phyloP scores from a whole-genome alignment of 2,888 invertebrate genomes.

The Nephrocerus scutellatus region DNA sequence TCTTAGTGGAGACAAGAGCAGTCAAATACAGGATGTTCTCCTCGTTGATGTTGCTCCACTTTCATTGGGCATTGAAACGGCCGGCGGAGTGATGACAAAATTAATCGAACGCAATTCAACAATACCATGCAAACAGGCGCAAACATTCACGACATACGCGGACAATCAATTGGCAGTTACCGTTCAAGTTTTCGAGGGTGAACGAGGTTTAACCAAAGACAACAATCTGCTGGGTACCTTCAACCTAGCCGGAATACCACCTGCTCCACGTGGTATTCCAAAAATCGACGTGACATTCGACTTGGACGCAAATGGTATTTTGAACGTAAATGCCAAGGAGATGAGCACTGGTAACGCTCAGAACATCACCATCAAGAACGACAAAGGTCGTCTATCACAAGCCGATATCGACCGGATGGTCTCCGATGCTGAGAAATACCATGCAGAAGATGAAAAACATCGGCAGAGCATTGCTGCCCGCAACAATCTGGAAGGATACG shows the following conservation, averaged over 20 bases:
- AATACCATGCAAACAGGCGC: constrained; percentile 65
- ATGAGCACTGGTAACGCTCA: constrained; percentile 59
- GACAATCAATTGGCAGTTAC: constrained; percentile 74
- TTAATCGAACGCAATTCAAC: constrained; percentile 64
- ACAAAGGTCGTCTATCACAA: constrained; percentile 69
- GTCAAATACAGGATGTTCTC: constrained; percentile 66
- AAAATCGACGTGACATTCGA: constrained; percentile 75
- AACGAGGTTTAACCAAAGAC: constrained; percentile 84
- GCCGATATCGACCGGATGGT: constrained; percentile 74
- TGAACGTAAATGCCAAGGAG: constrained; percentile 74
- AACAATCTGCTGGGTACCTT: constrained; percentile 93
- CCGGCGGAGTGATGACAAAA: constrained; percentile 73
- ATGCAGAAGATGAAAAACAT: constrained; percentile 65
- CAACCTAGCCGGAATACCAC: constrained; percentile 89
- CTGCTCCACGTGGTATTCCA: constrained; percentile 78
- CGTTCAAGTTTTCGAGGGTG: constrained; percentile 68
- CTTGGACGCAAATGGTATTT: constrained; percentile 87
- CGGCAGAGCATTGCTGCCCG: constrained; percentile 61
- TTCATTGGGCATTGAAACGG: constrained; percentile 70
- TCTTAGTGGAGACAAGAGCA: constrained; percentile 60
- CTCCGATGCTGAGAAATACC: constrained; percentile 62
- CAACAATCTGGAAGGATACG: constrained; percentile 66
- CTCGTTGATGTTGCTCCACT: constrained; percentile 62
- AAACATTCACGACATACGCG: constrained; percentile 71
- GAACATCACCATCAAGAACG: constrained; percentile 73